phyloP scores from a whole-genome alignment of 2,888 invertebrate species.

The Euclidia mi region DNA sequence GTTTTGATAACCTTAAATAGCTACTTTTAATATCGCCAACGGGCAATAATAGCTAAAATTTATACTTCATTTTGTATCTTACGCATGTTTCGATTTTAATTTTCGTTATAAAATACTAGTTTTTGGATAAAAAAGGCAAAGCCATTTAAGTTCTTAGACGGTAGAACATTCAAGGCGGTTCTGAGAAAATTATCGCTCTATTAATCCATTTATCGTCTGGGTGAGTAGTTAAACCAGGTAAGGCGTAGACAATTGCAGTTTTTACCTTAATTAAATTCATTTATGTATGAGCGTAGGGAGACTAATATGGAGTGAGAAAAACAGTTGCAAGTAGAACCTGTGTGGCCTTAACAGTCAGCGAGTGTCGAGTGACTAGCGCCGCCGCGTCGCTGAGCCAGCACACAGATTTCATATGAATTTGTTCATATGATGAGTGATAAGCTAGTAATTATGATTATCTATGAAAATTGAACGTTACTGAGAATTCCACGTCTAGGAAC shows the following conservation, averaged over 20 bases:
- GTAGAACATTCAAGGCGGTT: conserved; percentile 37
- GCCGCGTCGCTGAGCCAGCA: conserved; percentile 73
- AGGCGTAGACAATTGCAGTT: conserved; percentile 55
- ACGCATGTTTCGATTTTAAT: conserved; percentile 6
- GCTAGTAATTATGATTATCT: conserved; percentile 69
- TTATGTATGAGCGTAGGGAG: conserved; percentile 58
- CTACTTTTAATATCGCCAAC: background rate
- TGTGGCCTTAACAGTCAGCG: conserved; percentile 72
- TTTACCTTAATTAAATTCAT: conserved; percentile 68
- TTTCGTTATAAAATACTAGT: conserved; percentile 28
- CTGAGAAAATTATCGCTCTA: conserved; percentile 51
- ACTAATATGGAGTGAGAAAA: conserved; percentile 70
- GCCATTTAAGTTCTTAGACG: conserved; percentile 24
- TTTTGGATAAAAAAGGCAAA: conserved; percentile 24
- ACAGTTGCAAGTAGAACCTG: conserved; percentile 65
- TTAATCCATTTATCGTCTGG: conserved; percentile 51
- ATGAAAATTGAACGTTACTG: conserved; percentile 69
- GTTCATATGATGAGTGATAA: conserved; percentile 73
- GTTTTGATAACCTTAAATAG: conserved; percentile 6
- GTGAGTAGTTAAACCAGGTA: conserved; percentile 39
- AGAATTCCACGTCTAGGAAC: conserved; percentile 59
- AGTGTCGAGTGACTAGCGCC: conserved; percentile 79
- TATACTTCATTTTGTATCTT: background rate
- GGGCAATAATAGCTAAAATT: conserved; percentile 4
- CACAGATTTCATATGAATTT: conserved; percentile 77